phyloP scores from a whole-genome alignment of 2,797 vertebrate species.

The Platyrinchus mystaceus region DNA sequence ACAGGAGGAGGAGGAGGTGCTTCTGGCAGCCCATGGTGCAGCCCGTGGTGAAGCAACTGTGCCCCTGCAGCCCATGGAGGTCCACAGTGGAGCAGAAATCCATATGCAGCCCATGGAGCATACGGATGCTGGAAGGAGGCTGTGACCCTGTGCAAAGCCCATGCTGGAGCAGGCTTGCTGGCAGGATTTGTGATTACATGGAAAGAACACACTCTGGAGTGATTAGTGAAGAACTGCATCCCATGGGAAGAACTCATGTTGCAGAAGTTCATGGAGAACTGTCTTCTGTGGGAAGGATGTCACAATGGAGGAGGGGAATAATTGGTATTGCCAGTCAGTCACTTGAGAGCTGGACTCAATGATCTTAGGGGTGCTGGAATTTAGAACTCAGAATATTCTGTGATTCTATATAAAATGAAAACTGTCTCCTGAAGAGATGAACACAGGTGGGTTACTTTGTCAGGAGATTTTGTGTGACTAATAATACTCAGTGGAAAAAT shows the following conservation, averaged over 20 bases:
- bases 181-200: background rate
- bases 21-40: rapidly evolving
- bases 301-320: background rate
- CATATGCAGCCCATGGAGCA: background rate
- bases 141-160: too few species aligned
- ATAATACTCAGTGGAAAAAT: background rate
- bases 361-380: too few species aligned
- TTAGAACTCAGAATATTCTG: too few species aligned
- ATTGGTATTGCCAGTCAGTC: too few species aligned
- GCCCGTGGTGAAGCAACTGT: background rate
- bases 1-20: background rate
- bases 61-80: background rate
- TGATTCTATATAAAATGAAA: background rate
- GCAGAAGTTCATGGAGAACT: background rate
- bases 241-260: background rate
- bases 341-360: background rate
- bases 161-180: background rate
- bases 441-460: background rate
- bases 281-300: background rate
- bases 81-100: background rate
- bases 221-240: background rate
- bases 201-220: background rate
- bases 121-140: background rate
- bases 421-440: background rate
- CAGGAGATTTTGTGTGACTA: background rate